phyloP scores from a whole-genome alignment of 2,113 vertebrate species.

The Malurus alboscapulatus region DNA sequence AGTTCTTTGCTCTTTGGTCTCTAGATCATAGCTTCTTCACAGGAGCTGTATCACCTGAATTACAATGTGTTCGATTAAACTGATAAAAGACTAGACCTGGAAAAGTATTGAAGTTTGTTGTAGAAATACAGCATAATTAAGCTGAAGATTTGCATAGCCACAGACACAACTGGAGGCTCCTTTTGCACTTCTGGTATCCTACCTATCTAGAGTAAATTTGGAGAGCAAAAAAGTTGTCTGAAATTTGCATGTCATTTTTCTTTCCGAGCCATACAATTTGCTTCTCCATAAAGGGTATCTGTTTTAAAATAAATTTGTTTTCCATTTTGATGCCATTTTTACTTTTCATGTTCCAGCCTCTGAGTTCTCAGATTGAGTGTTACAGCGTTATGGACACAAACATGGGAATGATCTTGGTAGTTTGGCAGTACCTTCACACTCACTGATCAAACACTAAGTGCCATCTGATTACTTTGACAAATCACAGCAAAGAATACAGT shows the following conservation, averaged over 20 bases:
- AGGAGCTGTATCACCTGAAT: background rate
- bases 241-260: background rate
- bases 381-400: slow-evolving; percentile 23
- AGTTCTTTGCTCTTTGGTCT: background rate
- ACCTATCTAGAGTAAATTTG: background rate
- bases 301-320: slow-evolving; percentile 5
- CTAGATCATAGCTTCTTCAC: background rate
- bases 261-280: background rate
- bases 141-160: background rate
- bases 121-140: background rate
- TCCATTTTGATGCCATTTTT: slow-evolving; percentile 29
- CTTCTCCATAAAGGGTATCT: background rate
- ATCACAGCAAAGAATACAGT: slow-evolving; percentile 39
- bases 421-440: slow-evolving; percentile 30
- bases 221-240: background rate
- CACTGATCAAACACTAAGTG: slow-evolving; percentile 18
- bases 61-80: background rate
- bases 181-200: background rate
- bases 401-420: background rate
- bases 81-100: background rate
- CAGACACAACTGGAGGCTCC: background rate
- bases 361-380: slow-evolving; percentile 27
- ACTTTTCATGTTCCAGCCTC: background rate
- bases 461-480: slow-evolving; percentile 48
- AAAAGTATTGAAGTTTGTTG: background rate